phyloP scores from a whole-genome alignment of 2,797 vertebrate genomes.

The Sebastes alutus region DNA sequence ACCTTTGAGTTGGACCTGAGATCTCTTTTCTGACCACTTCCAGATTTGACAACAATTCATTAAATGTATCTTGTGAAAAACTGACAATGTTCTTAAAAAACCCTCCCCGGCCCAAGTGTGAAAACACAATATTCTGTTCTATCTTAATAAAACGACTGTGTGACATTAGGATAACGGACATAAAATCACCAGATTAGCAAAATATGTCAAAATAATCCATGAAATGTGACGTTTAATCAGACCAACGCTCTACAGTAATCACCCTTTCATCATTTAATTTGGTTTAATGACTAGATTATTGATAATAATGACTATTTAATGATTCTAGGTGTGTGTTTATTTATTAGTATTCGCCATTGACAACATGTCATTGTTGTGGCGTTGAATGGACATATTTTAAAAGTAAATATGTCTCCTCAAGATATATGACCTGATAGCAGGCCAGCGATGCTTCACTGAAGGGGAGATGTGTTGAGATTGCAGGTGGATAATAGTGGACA shows the following conservation, averaged over 20 bases:
- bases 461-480: constrained; percentile 49
- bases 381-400: neutral
- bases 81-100: too few species aligned
- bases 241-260: neutral
- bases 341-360: neutral
- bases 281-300: neutral
- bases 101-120: neutral
- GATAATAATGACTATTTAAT: neutral
- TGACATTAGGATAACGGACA: neutral
- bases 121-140: neutral
- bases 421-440: constrained; percentile 18
- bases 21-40: neutral
- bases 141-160: neutral
- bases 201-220: neutral
- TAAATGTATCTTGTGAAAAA: neutral
- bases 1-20: neutral
- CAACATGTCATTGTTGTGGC: neutral
- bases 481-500: constrained; percentile 54
- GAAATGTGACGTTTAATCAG: neutral
- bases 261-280: neutral
- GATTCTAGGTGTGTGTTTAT: neutral
- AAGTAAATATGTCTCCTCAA: constrained; percentile 14
- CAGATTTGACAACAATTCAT: neutral
- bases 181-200: neutral
- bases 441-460: constrained; percentile 23